Evolutionary conservation across 1,140 invertebrate species (phyloP), one percentile per base, ranked within the genome.

Genomic region (Tyrophagus putrescentiae): DNA sequence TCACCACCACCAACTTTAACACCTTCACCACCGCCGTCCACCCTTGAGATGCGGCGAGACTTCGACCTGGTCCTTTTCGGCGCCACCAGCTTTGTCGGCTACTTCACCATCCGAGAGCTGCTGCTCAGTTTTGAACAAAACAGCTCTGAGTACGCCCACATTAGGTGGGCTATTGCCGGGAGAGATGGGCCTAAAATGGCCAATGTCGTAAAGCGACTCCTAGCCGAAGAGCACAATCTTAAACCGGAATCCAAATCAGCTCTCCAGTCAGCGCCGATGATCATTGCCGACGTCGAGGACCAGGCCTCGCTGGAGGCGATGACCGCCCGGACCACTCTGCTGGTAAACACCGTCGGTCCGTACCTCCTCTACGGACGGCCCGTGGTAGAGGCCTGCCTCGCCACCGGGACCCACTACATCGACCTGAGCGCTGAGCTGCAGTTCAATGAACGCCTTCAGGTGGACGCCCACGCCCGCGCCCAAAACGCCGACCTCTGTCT

Each of bases 51-150:
- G n/a, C n/a, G 21, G 21, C 36, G 36, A 13, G 36, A 39, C 13
- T 52, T 57, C 13, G 53, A 57, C 23, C 11, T 57, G 13, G 23
- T 57, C 11, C 9, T 57, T 11, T 57, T 57, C 13, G 53, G 53
- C 23, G 53, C 53, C 29, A 50, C 31, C 9, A 45, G 53, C 31
- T 57, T 50, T 23, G 23, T 23, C 11, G 53, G 53, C 57, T 23
- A 52, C 9, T 52, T 13, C 21, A 21, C 36, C 21, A 21, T 39
- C 13, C 36, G 36, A 39, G 36, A 39, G 36, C 21, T 39, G 36
- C 13, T 39, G 13, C 36, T 13, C 13, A 13, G n/a, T 11, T 11
- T 52, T 23, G 13, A 9, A n/a, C 9, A 11, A 50, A 23, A 13
- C 31, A 9, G n/a, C 9, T n/a, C 29, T 9, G 11, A 9, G 28